Evolutionary conservation across 2,888 invertebrate genomes (phyloP).

Genomic region (Protula sp.): DNA sequence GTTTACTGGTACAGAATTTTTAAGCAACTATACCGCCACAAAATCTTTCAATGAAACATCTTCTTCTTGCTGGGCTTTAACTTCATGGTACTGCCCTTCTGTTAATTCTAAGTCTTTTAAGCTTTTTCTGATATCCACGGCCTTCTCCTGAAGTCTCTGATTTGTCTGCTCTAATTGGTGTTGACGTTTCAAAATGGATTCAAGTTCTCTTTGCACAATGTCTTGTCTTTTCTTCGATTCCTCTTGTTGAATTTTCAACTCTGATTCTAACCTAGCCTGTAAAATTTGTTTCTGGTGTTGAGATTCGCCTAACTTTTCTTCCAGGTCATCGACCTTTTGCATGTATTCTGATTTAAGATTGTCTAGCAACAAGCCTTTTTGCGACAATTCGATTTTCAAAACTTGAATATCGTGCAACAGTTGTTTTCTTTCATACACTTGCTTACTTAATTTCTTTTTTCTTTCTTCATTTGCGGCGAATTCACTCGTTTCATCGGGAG

Average conservation of each 20-base stretch:
- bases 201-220: slow-evolving; percentile 40
- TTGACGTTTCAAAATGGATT: slow-evolving; percentile 44
- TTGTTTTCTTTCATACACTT: slow-evolving; percentile 50
- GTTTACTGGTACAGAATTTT: too few relatives aligned
- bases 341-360: slow-evolving; percentile 50
- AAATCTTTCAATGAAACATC: slow-evolving; percentile 47
- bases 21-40: slow-evolving; percentile 52
- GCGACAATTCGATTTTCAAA: slow-evolving; percentile 51
- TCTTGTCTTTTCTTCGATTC: slow-evolving; percentile 42
- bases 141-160: slow-evolving; percentile 45
- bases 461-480: slow-evolving; percentile 21
- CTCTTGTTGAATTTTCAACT: slow-evolving; percentile 45
- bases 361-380: slow-evolving; percentile 49
- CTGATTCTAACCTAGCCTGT: slow-evolving; percentile 43
- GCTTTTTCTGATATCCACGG: slow-evolving; percentile 43
- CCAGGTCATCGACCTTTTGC: slow-evolving; percentile 48
- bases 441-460: slow-evolving; percentile 35
- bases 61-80: slow-evolving; percentile 37
- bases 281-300: slow-evolving; percentile 51
- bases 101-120: slow-evolving; percentile 41
- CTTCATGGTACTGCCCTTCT: slow-evolving; percentile 45
- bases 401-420: slow-evolving; percentile 51
- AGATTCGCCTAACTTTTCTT: slow-evolving; percentile 50
- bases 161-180: slow-evolving; percentile 49
- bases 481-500: slow-evolving; percentile 31